A percentile compares a stretch with the other conserved stretches of the same genome.
Conservation (phyloP, 1,140 invertebrate species). For the Lepidostoma basale region DNA sequence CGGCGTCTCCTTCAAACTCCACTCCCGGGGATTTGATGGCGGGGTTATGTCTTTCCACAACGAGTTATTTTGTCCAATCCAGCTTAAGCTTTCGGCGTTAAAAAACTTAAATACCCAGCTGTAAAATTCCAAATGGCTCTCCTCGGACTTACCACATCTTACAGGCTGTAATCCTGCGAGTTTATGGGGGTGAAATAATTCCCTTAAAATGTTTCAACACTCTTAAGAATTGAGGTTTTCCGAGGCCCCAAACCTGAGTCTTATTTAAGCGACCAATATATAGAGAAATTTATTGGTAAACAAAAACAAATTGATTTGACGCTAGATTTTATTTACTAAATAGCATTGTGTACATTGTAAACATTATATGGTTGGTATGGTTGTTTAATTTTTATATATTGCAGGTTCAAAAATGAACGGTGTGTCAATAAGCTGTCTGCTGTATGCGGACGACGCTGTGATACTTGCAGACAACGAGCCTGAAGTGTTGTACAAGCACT, state of each 20-base stretch:
- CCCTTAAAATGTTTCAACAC: slow-evolving; percentile 18
- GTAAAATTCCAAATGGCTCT: slow-evolving; percentile 29
- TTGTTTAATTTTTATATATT: too few relatives aligned
- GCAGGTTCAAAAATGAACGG: too few relatives aligned
- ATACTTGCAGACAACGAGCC: too few relatives aligned
- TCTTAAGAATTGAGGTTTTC: not conserved
- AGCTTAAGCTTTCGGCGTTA: slow-evolving; percentile 27
- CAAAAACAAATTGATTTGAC: too few relatives aligned
- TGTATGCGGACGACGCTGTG: too few relatives aligned
- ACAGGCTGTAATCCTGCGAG: slow-evolving; percentile 1
- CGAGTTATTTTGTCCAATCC: slow-evolving; percentile 28
- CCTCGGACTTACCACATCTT: slow-evolving; percentile 27
- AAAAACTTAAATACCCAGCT: slow-evolving; percentile 38
- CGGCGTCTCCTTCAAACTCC: not conserved
- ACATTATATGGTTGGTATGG: too few relatives aligned
- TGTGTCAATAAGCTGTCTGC: too few relatives aligned
- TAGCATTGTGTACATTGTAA: too few relatives aligned
- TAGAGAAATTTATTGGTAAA: too few relatives aligned
- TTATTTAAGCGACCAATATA: too few relatives aligned
- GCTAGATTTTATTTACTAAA: too few relatives aligned
- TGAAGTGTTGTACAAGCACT: too few relatives aligned
- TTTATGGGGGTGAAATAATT: slow-evolving; percentile 16
- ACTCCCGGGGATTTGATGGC: slow-evolving; percentile 27
- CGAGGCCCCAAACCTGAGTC: slow-evolving; percentile 2
- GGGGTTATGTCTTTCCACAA: slow-evolving; percentile 23